Percentiles rank a stretch among this genome's conserved stretches.
These are phyloP conservation scores for Lymantria monacha DNA, from an alignment of 2,888 invertebrate genomes.

Conservation along the genomic window DNA sequence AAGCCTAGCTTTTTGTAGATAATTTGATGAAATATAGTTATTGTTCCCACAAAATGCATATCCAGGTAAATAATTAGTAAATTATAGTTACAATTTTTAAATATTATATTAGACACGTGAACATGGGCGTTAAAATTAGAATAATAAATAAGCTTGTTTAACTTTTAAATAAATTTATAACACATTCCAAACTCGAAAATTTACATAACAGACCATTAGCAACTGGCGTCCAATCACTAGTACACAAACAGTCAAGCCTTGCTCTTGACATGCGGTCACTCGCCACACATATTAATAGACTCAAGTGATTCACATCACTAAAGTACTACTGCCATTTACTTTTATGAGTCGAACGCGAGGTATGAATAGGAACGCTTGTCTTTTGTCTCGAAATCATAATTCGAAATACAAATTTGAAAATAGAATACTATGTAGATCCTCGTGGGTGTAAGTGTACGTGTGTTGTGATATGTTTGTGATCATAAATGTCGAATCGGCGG, in stretches of 20 bases:
- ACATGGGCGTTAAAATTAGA: too few relatives aligned
- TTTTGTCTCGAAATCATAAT: slow-evolving; percentile 40
- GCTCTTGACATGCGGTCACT: slow-evolving; percentile 79
- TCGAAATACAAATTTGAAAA: slow-evolving; percentile 34
- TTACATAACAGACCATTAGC: slow-evolving; percentile 54
- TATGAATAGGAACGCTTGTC: slow-evolving; percentile 53
- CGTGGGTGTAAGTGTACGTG: slow-evolving; percentile 31
- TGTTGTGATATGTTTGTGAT: slow-evolving; percentile 43
- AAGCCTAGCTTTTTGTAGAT: too few relatives aligned
- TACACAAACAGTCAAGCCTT: slow-evolving; percentile 60
- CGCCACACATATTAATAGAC: slow-evolving; percentile 79
- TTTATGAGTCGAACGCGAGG: slow-evolving; percentile 65
- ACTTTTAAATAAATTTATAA: slow-evolving; percentile 7
- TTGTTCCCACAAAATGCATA: too few relatives aligned
- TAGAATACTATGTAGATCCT: slow-evolving; percentile 33
- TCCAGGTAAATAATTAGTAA: too few relatives aligned
- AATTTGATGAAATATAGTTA: too few relatives aligned
- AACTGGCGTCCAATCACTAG: slow-evolving; percentile 34
- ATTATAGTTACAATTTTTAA: too few relatives aligned
- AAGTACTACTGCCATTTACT: slow-evolving; percentile 57
- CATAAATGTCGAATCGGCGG: slow-evolving; percentile 54
- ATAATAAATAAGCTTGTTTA: too few relatives aligned
- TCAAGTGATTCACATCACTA: slow-evolving; percentile 66
- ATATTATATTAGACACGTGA: too few relatives aligned
- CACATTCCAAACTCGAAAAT: slow-evolving; percentile 28